Percentiles rank a stretch among this genome's conserved stretches.
Evolutionary conservation across 2,797 vertebrate species (phyloP).

Genomic region (Rousettus madagascariensis): DNA sequence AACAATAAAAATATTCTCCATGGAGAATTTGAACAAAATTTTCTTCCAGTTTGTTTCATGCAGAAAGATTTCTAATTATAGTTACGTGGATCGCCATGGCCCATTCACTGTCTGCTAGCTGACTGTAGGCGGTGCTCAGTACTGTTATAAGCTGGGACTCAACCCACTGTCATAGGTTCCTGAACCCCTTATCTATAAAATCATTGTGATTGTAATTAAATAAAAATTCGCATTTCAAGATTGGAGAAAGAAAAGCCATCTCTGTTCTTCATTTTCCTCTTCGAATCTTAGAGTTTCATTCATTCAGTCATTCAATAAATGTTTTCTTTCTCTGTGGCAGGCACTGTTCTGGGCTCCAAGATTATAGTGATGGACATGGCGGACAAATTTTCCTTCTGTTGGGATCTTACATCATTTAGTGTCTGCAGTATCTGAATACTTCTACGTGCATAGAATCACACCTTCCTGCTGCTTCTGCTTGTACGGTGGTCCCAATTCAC

Average conservation of each 20-base stretch:
- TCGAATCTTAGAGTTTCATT: not conserved
- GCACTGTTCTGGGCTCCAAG: not conserved
- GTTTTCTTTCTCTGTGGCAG: not conserved
- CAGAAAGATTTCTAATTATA: conserved; percentile 40
- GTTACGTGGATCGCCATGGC: not conserved
- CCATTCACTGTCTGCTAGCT: conserved; percentile 60
- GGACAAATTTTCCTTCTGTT: not conserved
- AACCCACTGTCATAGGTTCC: conserved; percentile 57
- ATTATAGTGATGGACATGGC: not conserved
- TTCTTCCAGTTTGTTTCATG: conserved; percentile 61
- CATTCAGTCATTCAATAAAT: not conserved
- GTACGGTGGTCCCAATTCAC: not conserved
- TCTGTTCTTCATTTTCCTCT: not conserved
- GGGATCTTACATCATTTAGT: not conserved
- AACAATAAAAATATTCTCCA: conserved; percentile 70
- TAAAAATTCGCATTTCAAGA: conserved; percentile 50
- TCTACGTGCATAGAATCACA: not conserved
- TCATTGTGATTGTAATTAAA: conserved; percentile 55
- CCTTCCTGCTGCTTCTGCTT: not conserved
- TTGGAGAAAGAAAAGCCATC: conserved; percentile 43
- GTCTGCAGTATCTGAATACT: not conserved
- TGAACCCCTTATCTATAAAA: conserved; percentile 53
- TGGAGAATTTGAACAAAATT: conserved; percentile 72
- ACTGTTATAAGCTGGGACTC: conserved; percentile 47
- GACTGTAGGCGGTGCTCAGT: not conserved